Percentiles rank a stretch among this genome's conserved stretches.
Evolutionary conservation across 2,888 invertebrate genomes (phyloP).

Genomic region (Lamellibrachia columna): DNA sequence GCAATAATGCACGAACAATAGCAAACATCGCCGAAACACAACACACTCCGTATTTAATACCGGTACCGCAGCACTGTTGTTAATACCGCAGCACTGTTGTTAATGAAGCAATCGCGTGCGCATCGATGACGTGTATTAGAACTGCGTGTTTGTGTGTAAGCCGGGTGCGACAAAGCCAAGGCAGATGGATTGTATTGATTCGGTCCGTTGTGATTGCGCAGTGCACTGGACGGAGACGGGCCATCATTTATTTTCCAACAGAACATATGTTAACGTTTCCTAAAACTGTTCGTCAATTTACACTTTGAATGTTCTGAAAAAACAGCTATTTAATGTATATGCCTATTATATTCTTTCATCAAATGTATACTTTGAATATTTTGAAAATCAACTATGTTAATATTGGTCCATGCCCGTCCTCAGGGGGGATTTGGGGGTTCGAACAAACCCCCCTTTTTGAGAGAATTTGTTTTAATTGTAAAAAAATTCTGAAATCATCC

Average conservation of each 20-base stretch:
- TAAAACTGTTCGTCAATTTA: no score
- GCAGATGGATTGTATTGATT: not conserved
- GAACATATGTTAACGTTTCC: no score
- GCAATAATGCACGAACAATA: not conserved
- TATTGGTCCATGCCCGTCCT: no score
- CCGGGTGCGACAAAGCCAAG: not conserved
- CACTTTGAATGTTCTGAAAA: no score
- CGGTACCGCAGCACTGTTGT: not conserved
- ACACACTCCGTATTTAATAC: not conserved
- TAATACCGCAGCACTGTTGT: not conserved
- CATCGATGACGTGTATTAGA: not conserved
- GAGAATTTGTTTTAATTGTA: no score
- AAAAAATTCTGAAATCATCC: no score
- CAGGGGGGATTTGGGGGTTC: no score
- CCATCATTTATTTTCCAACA: not conserved
- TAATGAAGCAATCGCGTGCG: not conserved
- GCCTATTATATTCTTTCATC: no score
- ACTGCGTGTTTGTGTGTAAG: not conserved
- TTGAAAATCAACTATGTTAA: no score
- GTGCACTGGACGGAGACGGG: not conserved
- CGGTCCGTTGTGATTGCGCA: not conserved
- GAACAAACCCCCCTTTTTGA: no score
- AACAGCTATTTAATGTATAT: no score
- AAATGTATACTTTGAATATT: no score
- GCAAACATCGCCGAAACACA: not conserved